Conservation (phyloP, 64 coral and sea anemone species). For the Platygyra sinensis region DNA sequence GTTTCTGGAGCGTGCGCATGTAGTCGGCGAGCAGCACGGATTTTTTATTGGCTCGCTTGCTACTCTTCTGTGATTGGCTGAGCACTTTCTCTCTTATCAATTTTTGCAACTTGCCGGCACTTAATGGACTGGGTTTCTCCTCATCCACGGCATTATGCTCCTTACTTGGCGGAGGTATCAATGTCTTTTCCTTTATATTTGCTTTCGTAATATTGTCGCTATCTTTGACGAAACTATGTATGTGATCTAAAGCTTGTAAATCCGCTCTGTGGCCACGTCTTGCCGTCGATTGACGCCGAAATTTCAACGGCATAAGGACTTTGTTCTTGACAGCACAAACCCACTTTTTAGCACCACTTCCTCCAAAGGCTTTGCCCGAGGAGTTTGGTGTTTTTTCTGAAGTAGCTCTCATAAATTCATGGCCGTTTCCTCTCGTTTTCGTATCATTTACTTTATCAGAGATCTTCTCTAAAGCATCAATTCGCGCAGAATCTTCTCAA, state of each 20-base stretch:
- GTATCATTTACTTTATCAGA: not conserved
- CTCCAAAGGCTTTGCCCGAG: not conserved
- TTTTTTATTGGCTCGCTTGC: constrained; percentile 46
- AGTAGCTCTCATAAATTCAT: not conserved
- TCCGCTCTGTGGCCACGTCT: not conserved
- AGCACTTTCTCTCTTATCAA: constrained; percentile 40
- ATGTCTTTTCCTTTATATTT: not conserved
- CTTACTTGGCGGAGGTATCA: not conserved
- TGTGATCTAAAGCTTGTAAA: too few species aligned
- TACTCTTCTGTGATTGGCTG: constrained; percentile 15
- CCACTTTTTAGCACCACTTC: not conserved
- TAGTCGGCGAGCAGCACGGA: constrained; percentile 36
- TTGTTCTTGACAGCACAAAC: not conserved
- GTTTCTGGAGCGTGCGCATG: constrained; percentile 46
- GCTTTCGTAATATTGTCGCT: not conserved
- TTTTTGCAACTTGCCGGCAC: constrained; percentile 2
- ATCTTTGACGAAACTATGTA: not conserved
- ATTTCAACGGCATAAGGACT: not conserved
- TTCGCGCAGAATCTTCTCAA: not conserved
- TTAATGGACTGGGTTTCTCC: not conserved
- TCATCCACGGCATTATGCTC: not conserved
- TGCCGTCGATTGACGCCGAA: not conserved
- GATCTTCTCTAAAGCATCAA: not conserved
- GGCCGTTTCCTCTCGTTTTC: not conserved
- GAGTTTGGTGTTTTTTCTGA: not conserved